These are phyloP conservation scores for Pterostichus madidus DNA, from an alignment of 2,888 invertebrate species.

Conservation along the genomic window DNA sequence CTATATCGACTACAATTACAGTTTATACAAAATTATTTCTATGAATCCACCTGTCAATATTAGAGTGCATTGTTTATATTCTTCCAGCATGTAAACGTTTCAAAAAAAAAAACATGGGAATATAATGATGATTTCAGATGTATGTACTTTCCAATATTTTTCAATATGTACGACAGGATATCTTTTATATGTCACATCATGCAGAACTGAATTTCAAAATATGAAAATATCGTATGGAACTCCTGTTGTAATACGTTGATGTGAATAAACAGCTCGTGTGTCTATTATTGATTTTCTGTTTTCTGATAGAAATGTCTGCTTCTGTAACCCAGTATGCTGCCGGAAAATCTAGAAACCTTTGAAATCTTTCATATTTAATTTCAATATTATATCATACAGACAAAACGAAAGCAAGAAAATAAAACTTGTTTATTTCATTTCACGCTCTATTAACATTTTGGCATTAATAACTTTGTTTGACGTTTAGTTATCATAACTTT, in stretches of 20 bases:
- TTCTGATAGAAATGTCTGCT: conserved; percentile 12
- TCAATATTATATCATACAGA: background rate
- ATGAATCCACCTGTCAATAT: no score
- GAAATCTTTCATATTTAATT: background rate
- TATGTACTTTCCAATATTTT: conserved; percentile 18
- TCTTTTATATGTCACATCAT: conserved; percentile 45
- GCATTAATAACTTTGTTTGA: conserved; percentile 11
- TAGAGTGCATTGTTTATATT: no score
- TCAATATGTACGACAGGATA: conserved; percentile 21
- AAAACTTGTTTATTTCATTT: conserved; percentile 14
- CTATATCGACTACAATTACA: no score
- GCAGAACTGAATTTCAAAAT: conserved; percentile 41
- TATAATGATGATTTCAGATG: conserved; percentile 12
- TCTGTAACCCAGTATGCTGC: background rate
- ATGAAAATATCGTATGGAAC: conserved; percentile 36
- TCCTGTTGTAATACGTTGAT: conserved; percentile 26
- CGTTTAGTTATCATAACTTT: background rate
- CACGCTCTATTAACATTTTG: conserved; percentile 21
- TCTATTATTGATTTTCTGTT: conserved; percentile 33
- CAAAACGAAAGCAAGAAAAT: background rate
- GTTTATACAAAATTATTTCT: no score
- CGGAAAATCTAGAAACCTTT: background rate
- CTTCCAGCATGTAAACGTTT: no score
- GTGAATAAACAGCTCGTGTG: conserved; percentile 15
- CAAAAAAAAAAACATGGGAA: background rate